phyloP scores from a whole-genome alignment of 2,113 vertebrate genomes.

The Gallinago paraguaiae region DNA sequence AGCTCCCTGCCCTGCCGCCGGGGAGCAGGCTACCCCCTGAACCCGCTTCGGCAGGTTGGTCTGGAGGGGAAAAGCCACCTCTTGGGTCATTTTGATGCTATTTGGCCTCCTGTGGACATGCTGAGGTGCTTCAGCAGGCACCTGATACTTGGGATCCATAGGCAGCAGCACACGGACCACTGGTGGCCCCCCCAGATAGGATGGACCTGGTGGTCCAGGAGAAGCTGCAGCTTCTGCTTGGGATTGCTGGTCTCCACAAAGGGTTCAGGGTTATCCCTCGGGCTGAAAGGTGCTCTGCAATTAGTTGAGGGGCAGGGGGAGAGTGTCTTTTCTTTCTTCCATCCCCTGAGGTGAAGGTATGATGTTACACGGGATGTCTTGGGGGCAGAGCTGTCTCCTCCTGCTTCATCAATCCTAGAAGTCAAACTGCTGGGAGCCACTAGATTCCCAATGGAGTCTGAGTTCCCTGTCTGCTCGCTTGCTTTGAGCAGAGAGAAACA shows the following conservation, averaged over 20 bases:
- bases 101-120: not conserved
- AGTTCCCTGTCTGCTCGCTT: not conserved
- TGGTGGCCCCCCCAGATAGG: not conserved
- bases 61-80: not conserved
- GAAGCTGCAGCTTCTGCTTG: not conserved
- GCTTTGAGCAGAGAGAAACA: not conserved
- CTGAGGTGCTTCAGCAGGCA: not conserved
- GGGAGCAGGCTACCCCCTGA: not conserved
- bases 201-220: not conserved
- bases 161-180: not conserved
- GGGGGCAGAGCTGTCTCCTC: not conserved
- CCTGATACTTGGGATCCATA: not conserved
- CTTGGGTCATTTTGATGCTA: not conserved
- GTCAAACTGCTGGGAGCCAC: not conserved
- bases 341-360: not conserved
- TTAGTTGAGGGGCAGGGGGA: not conserved
- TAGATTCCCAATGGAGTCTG: not conserved
- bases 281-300: not conserved
- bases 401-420: not conserved
- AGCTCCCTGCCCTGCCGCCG: fast-evolving
- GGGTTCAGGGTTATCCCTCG: not conserved
- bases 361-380: not conserved
- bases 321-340: not conserved
- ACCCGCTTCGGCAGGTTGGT: not conserved
- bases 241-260: not conserved